phyloP scores from a whole-genome alignment of 2,888 invertebrate genomes.

The Chalcosyrphus nemorum region DNA sequence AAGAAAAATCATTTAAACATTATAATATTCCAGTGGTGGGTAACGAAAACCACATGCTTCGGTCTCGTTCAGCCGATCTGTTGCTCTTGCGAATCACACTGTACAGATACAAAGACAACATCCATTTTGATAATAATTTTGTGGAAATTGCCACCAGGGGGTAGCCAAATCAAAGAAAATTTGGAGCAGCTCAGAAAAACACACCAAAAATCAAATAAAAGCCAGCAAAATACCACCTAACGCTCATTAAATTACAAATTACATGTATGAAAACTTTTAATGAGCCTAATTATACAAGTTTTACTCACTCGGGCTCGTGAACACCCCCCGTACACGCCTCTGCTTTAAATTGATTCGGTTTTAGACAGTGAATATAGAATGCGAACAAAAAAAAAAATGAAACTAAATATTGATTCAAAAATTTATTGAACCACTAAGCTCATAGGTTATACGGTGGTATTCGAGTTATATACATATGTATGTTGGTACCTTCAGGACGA shows the following conservation, averaged over 20 bases:
- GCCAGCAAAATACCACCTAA: conserved; percentile 50
- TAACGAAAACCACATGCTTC: conserved; percentile 82
- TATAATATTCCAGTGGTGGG: conserved; percentile 80
- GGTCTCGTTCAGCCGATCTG: conserved; percentile 18
- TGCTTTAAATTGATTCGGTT: conserved; percentile 23
- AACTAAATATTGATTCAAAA: conserved; percentile 68
- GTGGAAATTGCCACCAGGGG: conserved; percentile 48
- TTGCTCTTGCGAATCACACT: neutral
- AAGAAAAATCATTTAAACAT: conserved; percentile 78
- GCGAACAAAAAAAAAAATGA: conserved; percentile 36
- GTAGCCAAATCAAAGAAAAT: conserved; percentile 64
- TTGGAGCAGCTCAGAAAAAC: conserved; percentile 34
- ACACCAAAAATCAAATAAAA: conserved; percentile 60
- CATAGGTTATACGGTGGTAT: neutral
- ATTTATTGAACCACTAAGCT: conserved; percentile 64
- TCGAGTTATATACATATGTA: neutral
- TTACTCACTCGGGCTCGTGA: neutral
- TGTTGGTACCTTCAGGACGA: neutral
- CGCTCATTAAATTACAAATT: conserved; percentile 66
- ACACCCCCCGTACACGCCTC: too few species aligned
- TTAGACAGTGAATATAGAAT: conserved; percentile 27
- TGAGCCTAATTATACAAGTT: conserved; percentile 47
- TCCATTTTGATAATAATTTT: conserved; percentile 21
- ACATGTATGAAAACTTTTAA: conserved; percentile 68
- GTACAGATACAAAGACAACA: conserved; percentile 8